Evolutionary conservation across 2,113 vertebrate species (phyloP).

Genomic region (Neodon shergylaensis): DNA sequence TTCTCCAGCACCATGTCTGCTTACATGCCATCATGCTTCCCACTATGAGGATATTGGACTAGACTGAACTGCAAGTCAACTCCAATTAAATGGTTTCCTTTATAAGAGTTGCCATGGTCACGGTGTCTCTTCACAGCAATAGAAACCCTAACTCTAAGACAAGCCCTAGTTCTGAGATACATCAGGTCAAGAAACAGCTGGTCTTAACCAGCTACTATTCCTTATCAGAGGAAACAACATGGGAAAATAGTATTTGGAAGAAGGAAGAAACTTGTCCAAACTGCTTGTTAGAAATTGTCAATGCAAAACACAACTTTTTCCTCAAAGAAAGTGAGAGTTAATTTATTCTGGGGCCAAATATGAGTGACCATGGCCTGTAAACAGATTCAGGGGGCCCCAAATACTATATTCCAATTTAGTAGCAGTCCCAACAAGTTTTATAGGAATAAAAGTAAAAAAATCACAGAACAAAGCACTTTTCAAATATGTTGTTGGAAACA

Average conservation of each 20-base stretch:
- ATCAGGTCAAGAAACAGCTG: not conserved
- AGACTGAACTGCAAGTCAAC: too few species aligned
- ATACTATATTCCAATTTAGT: not conserved
- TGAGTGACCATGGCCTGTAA: not conserved
- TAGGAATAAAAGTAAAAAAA: not conserved
- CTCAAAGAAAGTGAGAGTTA: not conserved
- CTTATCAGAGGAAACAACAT: not conserved
- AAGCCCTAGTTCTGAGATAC: not conserved
- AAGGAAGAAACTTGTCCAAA: not conserved
- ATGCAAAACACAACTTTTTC: not conserved
- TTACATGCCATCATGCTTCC: too few species aligned
- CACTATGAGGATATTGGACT: too few species aligned
- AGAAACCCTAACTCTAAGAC: not conserved
- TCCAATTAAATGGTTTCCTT: too few species aligned
- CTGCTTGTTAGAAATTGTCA: not conserved
- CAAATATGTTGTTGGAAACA: not conserved
- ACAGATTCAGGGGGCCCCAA: not conserved
- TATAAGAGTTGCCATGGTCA: too few species aligned
- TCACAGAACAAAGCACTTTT: not conserved
- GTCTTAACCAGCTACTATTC: not conserved
- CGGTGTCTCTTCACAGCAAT: not conserved
- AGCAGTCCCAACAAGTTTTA: not conserved
- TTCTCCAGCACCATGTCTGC: too few species aligned
- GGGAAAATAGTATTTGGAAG: not conserved
- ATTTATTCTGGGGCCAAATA: not conserved